Conservation (phyloP, 2,113 vertebrate species). For the Taxidea taxus region DNA sequence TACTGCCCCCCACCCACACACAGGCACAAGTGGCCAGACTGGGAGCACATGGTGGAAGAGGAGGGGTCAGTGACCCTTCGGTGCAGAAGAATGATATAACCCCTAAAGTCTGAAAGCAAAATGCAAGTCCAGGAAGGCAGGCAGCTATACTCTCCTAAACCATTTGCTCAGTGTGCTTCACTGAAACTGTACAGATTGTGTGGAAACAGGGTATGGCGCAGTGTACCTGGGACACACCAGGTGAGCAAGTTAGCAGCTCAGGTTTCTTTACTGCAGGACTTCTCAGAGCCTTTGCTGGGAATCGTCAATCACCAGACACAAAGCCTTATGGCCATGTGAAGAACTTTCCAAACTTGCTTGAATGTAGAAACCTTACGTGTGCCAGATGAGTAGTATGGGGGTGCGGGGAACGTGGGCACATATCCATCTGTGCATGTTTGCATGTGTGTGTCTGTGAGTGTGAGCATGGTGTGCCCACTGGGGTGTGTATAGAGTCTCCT, state of each 20-base stretch:
- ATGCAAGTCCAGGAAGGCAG: neutral
- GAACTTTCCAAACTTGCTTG: neutral
- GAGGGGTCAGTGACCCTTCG: neutral
- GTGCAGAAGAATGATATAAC: neutral
- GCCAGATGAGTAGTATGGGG: accelerated
- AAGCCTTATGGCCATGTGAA: accelerated
- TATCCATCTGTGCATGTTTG: accelerated
- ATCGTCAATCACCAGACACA: neutral
- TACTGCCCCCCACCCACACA: accelerated
- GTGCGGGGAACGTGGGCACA: too few species aligned
- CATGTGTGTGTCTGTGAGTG: neutral
- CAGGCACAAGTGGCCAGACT: accelerated
- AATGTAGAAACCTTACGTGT: neutral
- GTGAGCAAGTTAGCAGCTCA: neutral
- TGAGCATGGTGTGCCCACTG: neutral
- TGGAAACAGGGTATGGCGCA: accelerated
- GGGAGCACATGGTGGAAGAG: accelerated
- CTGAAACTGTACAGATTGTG: too few species aligned
- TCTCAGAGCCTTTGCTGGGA: neutral
- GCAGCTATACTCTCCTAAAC: accelerated
- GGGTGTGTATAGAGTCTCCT: neutral
- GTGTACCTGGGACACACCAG: neutral
- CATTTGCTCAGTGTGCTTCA: neutral
- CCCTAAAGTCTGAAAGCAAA: neutral
- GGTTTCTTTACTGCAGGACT: neutral